phyloP scores from a whole-genome alignment of 2,113 vertebrate genomes.

The Osmerus mordax region DNA sequence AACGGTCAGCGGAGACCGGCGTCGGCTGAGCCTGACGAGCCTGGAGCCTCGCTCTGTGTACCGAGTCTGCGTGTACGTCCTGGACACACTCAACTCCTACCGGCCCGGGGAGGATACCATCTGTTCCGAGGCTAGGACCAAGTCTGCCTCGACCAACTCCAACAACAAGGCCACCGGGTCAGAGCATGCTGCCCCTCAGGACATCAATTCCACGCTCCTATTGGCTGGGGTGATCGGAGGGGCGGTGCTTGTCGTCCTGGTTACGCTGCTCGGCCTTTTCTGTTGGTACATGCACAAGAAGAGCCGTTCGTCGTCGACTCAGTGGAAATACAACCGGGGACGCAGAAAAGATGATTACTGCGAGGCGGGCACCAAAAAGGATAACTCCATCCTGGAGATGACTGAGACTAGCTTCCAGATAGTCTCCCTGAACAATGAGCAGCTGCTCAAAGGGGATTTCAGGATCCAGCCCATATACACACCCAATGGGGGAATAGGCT shows the following conservation, averaged over 20 bases:
- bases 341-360: slow-evolving; percentile 99
- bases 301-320: slow-evolving; percentile 87
- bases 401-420: slow-evolving; percentile 99
- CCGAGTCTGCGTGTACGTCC: slow-evolving; percentile 88
- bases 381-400: slow-evolving; percentile 99
- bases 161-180: slow-evolving; percentile 81
- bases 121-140: slow-evolving; percentile 80
- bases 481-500: slow-evolving; percentile 94
- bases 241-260: slow-evolving; percentile 86
- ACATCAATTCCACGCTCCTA: slow-evolving; percentile 86
- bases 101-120: slow-evolving; percentile 86
- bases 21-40: slow-evolving; percentile 79
- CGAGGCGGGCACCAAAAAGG: slow-evolving; percentile 98
- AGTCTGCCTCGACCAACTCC: slow-evolving; percentile 71
- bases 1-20: slow-evolving; percentile 86
- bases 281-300: slow-evolving; percentile 99
- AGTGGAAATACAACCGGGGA: slow-evolving; percentile 98
- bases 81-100: slow-evolving; percentile 89
- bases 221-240: slow-evolving; percentile 93
- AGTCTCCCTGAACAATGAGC: slow-evolving; percentile 99
- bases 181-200: slow-evolving; percentile 84
- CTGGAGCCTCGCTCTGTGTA: slow-evolving; percentile 89
- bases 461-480: slow-evolving; percentile 98
- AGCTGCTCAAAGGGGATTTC: slow-evolving; percentile 99
- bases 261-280: slow-evolving; percentile 88